Percentiles rank a stretch among this genome's conserved stretches.
phyloP scores from a whole-genome alignment of 2,797 vertebrate genomes.

The Sebastiscus albofasciatus region DNA sequence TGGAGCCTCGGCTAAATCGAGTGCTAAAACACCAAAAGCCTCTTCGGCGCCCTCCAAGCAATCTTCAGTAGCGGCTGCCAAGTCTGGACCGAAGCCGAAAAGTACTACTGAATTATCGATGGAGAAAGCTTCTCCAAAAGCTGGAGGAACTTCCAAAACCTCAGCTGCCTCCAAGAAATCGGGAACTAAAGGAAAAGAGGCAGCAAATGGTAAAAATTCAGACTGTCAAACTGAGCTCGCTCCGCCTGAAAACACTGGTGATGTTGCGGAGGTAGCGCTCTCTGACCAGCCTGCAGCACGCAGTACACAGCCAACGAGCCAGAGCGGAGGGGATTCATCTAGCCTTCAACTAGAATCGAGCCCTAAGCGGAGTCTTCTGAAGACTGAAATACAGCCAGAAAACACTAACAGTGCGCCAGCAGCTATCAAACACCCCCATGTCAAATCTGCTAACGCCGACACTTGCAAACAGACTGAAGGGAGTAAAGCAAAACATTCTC shows the following conservation, averaged over 20 bases:
- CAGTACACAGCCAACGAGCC: conserved; percentile 12
- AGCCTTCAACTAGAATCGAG: conserved; percentile 25
- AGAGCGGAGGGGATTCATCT: conserved; percentile 15
- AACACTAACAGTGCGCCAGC: conserved; percentile 24
- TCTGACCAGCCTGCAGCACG: conserved; percentile 27
- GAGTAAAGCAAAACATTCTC: conserved; percentile 28
- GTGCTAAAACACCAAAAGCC: conserved; percentile 78
- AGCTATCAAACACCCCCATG: conserved; percentile 7
- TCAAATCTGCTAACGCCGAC: conserved; percentile 15
- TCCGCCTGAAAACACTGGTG: conserved; percentile 14
- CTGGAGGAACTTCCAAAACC: conserved; percentile 78
- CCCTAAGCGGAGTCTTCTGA: conserved; percentile 21
- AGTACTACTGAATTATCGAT: conserved; percentile 60
- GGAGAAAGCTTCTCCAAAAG: conserved; percentile 81
- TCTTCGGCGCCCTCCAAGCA: conserved; percentile 79
- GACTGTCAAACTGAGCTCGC: conserved; percentile 51
- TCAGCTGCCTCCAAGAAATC: conserved; percentile 79
- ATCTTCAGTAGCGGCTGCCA: conserved; percentile 66
- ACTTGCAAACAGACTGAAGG: conserved; percentile 28
- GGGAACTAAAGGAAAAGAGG: conserved; percentile 66
- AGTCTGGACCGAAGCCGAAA: conserved; percentile 86
- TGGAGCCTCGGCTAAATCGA: conserved; percentile 74
- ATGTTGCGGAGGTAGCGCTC: not conserved
- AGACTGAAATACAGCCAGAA: conserved; percentile 20
- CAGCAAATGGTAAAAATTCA: conserved; percentile 41